A percentile compares a stretch with the other conserved stretches of the same genome.
Evolutionary conservation across 2,888 invertebrate genomes (phyloP).

Genomic region (Clunio marinus): DNA sequence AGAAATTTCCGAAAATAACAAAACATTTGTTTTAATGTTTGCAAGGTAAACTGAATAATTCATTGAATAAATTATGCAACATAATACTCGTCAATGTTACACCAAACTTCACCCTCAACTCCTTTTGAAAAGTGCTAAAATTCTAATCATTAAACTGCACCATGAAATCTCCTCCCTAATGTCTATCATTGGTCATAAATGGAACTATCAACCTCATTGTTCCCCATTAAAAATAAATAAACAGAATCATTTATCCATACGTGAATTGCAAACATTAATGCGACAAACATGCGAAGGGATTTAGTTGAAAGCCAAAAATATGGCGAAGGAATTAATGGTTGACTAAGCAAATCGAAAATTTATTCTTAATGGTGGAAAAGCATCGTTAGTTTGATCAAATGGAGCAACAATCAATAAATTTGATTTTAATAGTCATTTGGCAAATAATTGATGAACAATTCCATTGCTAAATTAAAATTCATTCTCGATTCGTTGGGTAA

Average conservation of each 20-base stretch:
- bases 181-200: not conserved
- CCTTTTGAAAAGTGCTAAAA: not conserved
- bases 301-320: not conserved
- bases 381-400: constrained; percentile 16
- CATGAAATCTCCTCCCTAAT: not conserved
- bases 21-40: no score
- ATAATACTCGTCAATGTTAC: not conserved
- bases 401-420: constrained; percentile 29
- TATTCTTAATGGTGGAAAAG: constrained; percentile 15
- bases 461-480: constrained; percentile 28
- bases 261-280: constrained; percentile 22
- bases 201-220: not conserved
- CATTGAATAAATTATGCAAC: no score
- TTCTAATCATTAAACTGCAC: not conserved
- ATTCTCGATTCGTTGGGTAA: not conserved
- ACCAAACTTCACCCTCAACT: not conserved
- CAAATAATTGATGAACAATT: constrained; percentile 38
- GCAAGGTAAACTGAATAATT: no score
- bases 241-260: constrained; percentile 23
- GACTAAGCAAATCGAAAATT: constrained; percentile 32
- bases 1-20: no score
- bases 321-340: constrained; percentile 12
- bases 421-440: constrained; percentile 36
- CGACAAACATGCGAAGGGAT: constrained; percentile 21
- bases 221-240: constrained; percentile 38